Conservation (phyloP, 1,140 invertebrate genomes). For the Heliconius melpomene region DNA sequence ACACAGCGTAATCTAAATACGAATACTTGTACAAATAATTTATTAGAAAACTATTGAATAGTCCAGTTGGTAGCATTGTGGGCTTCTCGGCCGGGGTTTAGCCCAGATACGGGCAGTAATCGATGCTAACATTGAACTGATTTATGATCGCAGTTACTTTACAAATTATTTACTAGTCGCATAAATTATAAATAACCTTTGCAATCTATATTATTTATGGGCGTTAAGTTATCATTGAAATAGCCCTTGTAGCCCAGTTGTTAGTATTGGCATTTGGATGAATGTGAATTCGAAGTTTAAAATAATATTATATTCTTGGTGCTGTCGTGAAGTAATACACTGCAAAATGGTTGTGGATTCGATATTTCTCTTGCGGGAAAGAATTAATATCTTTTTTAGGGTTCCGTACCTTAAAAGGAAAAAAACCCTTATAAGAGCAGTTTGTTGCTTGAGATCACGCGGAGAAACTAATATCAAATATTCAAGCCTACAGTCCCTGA, state of each 20-base stretch:
- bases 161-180: neutral
- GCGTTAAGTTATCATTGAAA: neutral
- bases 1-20: neutral
- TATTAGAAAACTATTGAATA: constrained; percentile 22
- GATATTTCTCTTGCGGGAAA: no score
- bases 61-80: constrained; percentile 25
- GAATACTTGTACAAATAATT: constrained; percentile 3
- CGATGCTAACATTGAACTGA: constrained; percentile 35
- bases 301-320: no score
- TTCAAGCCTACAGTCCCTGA: no score
- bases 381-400: no score
- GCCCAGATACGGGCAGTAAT: constrained; percentile 32
- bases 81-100: constrained; percentile 36
- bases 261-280: neutral
- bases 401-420: no score
- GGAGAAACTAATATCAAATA: no score
- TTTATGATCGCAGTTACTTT: constrained; percentile 23
- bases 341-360: no score
- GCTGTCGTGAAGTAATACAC: no score
- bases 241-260: no score
- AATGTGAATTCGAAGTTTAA: neutral
- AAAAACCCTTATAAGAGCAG: no score
- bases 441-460: no score
- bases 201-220: neutral
- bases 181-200: constrained; percentile 1